Evolutionary conservation across 2,113 vertebrate species (phyloP).

Genomic region (Sakesphorus luctuosus): DNA sequence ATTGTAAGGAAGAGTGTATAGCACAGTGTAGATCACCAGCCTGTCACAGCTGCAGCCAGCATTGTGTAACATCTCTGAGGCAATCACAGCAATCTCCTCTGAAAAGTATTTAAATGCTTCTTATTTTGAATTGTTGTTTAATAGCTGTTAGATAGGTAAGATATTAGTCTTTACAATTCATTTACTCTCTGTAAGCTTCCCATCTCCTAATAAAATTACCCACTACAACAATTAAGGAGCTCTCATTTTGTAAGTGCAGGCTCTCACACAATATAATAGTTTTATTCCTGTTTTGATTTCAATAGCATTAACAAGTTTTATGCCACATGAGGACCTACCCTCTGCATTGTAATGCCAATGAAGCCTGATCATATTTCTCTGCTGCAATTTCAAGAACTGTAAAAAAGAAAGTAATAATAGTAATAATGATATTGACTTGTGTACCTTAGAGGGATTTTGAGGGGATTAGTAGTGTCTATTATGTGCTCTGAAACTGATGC

Average conservation of each 20-base stretch:
- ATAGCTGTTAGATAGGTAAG: not conserved
- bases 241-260: not conserved
- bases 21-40: accelerated
- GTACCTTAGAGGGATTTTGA: not conserved
- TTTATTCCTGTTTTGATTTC: not conserved
- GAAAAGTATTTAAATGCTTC: not conserved
- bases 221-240: not conserved
- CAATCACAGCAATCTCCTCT: not conserved
- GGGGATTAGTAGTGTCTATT: not conserved
- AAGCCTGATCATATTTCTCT: not conserved
- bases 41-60: not conserved
- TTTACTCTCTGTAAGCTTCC: not conserved
- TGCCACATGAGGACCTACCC: not conserved
- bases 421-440: not conserved
- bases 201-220: not conserved
- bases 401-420: not conserved
- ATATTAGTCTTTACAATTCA: not conserved
- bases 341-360: not conserved
- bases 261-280: not conserved
- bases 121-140: conserved; percentile 26
- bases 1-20: not conserved
- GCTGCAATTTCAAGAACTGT: not conserved
- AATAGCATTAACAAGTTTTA: not conserved
- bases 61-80: not conserved
- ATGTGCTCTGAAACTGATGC: not conserved